Evolutionary conservation across 35 echinoderm and acorn worm species (phyloP).

Genomic region (Ophioderma brevispina): DNA sequence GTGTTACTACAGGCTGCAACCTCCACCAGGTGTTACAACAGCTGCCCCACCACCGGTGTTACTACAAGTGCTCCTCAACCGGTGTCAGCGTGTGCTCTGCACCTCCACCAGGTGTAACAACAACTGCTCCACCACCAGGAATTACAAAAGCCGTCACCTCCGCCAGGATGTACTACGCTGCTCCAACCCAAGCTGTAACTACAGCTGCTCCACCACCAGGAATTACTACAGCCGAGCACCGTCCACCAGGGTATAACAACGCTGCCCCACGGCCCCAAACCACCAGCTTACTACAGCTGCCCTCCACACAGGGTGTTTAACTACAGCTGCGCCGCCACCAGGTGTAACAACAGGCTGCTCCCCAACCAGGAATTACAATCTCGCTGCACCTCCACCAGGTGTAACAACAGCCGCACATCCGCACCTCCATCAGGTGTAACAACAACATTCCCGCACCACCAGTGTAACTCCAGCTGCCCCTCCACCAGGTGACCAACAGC

Average conservation of each 20-base stretch:
- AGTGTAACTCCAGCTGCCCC: not conserved
- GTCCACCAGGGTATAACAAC: too few species aligned
- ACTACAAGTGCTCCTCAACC: not conserved
- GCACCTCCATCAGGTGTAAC: constrained; percentile 9
- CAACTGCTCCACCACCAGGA: not conserved
- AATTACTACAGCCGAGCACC: not conserved
- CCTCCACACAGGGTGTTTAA: not conserved
- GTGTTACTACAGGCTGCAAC: not conserved
- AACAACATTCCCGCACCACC: not conserved
- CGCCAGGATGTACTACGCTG: not conserved
- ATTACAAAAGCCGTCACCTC: not conserved
- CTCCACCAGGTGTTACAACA: constrained; percentile 22
- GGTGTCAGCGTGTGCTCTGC: too few species aligned
- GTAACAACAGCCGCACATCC: constrained; percentile 15
- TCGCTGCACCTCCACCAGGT: not conserved
- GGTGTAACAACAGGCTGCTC: not conserved
- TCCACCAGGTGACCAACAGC: not conserved
- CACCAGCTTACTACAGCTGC: too few species aligned
- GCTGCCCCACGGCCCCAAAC: not conserved
- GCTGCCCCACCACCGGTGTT: not conserved
- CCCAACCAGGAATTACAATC: not conserved
- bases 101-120: not conserved
- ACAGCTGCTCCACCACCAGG: not conserved
- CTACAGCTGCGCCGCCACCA: not conserved
- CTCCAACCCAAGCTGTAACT: too few species aligned